Base-by-base conservation (phyloP, 2,113 vertebrate species). In the Benitochromis conjunctus region DNA sequence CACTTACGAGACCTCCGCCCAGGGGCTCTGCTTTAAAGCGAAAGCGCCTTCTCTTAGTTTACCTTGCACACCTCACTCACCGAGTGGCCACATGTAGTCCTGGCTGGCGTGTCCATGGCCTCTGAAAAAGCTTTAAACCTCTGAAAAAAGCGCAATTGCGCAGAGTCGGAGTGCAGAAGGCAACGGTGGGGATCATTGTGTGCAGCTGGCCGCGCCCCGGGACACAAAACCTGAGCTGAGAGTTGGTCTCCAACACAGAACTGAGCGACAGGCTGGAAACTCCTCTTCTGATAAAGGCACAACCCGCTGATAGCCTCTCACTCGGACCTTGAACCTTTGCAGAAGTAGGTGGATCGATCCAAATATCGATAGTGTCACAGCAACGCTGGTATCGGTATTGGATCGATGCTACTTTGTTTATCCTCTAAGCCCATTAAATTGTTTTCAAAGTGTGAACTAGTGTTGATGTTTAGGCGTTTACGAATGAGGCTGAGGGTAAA, bases 151-250 rank as follows among this genome's bases (percentile, higher is more conserved):
- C n/a, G 1, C 41, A 12, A 18, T 12, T 80, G 43, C 90, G 87
- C 1, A 94, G 19, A 83, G 69, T 16, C 3, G 76, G 48, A 13
- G 80, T 66, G 34, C 84, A 9, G 2, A 93, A 7, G 1, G 74
- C 84, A 26, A 91, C 26, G 57, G 29, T 81, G 7, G 26, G 43
- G 54, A 92, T 55, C 94, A 96, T 95, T 2, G 36, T 87, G 14
- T 7, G 11, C 18, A 29, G 64, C 24, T 80, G 81, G 29, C 5
- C 21, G 36, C 38, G n/a, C 26, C n/a, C 36, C 38, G 13, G 16
- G 8, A 19, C 76, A 31, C 31, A 6, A 43, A 55, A 11, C 29
- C 51, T 19, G 9, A 78, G 14, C 34, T 26, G 54, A 0, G 7
- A 0, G 8, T 0, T 29, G 3, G 38, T 46, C 34, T 66, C 80